Evolutionary conservation across 2,113 vertebrate species (phyloP), one percentile per base, ranked within the genome.

Genomic region (Cynopterus brachyotis): DNA sequence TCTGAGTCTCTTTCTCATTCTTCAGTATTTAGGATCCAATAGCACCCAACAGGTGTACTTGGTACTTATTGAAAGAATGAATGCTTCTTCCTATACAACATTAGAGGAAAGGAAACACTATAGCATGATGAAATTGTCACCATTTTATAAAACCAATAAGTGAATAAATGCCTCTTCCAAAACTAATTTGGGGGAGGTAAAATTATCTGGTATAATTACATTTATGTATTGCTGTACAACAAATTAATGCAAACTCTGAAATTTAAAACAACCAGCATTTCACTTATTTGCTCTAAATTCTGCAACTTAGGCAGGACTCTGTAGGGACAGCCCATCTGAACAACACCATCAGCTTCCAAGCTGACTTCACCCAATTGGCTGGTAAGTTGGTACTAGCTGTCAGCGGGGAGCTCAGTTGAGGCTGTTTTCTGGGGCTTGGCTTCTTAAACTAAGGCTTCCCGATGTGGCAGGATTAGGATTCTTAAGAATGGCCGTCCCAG

Each of bases 41-140:
- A 60, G 19, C 69, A 89, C 10, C 28, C 62, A 92, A 28, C 35
- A 92, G 24, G 12, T 17, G 2, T 37, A 69, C 50, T 69, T 72
- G 55, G 8, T n/a, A 16, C 37, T 94, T 70, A 89, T 13, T 79
- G n/a, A 96, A 95, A 75, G 42, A 91, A 91, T 72, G 37, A 89
- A 55, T 85, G 30, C 30, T 72, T 59, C 5, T 9, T 83, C 40
- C 47, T 67, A 35, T 83, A 47, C 50, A 78, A 60, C 83, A 30
- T 12, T 59, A 6, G 13, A 26, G 13, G 15, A 89, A 69, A 20
- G 76, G 3, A 8, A 86, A 76, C 17, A 80, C 17, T 45, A 55
- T 30, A 59, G 75, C 8, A 79, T 66, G 40, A 30, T 53, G 67
- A 72, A 35, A n/a, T 64, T 80, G 35, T 47, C 53, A n/a, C 50